Evolutionary conservation across 2,888 invertebrate species (phyloP), one percentile per base, ranked within the genome.

Genomic region (Erebia ligea): DNA sequence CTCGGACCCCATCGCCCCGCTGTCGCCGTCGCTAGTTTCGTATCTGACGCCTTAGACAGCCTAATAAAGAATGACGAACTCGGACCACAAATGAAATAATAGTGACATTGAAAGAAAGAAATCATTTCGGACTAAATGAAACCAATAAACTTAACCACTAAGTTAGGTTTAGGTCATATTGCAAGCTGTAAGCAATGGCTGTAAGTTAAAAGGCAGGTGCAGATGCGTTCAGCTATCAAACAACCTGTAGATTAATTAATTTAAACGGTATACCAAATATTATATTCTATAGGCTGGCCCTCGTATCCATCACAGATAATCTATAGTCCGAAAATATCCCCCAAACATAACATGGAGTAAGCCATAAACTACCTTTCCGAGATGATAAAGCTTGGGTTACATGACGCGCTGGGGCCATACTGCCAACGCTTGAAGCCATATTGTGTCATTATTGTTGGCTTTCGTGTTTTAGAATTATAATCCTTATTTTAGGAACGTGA

Each of bases 301-400:
- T 54, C 54, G 19, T 17, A 54, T 54, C 50, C 54, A 54, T 54
- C 54, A 54, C 10, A 54, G 54, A 19, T 54, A 54, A 54, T 54
- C 54, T 54, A 19, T 54, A 54, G 10, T 54, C 54, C 9, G 19
- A 54, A 54, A 54, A 54, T 54, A 54, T 8, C 10, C 54, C 10
- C 2, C 19, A 54, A 54, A 54, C 54, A 50, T 50, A 54, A 54
- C 54, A 54, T 54, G 19, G 54, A 54, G 54, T 54, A 54, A 54
- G 54, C 10, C 54, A 54, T 54, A 54, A 54, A 54, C 19, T 54
- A 54, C 54, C 54, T 54, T 54, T 6, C 19, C 54, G 10, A 54
- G 19, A 10, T 19, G 19, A 3, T 2, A 17, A 54, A 19, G 54
- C 17, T 10, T 9, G 17, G 54, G 19, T 54, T 54, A 54, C 54